Base-by-base conservation (phyloP, 1,140 invertebrate species). In the Nomia melanderi region DNA sequence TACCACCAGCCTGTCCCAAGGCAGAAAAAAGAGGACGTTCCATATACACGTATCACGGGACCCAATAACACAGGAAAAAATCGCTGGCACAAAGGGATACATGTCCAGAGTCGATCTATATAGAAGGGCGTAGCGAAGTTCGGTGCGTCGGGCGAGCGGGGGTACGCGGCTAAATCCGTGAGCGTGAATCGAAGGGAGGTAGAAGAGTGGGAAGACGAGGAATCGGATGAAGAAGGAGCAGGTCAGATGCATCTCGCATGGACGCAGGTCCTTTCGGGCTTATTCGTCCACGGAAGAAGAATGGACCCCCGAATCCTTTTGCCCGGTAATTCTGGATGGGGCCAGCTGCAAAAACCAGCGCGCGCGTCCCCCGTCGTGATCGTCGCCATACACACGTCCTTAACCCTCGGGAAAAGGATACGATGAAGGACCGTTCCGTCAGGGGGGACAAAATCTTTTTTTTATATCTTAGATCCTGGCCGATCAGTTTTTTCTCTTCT, bases 261-360 rank as follows among this genome's bases (percentile, higher is more conserved):
- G 86, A 87, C 84, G 87, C 91, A 91, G 89, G 90, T 91, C 88
- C 87, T 91, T 91, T 91, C 84, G 90, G 88, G 88, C 88, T 89
- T 88, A 89, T 89, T 91, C 90, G 89, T 84, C 89, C 90, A 91
- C 84, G 82, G 54, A 84, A 88, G 77, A 90, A 91, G 87, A 90
- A 90, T 88, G 86, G 85, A 85, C 85, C 88, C 80, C 83, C 59
- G 89, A 91, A 91, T 90, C 90, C 90, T 92, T 92, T 90, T 83
- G 78, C 88, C 87, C 66, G 57, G 80, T 84, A 84, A 85, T 80
- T 83, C 82, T 84, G 87, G 82, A 79, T 79, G 66, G 78, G 81
- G 79, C 89, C 91, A 91, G 91, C 91, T 92, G 91, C 91, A 91
- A 91, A 92, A 92, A 91, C 88, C 69, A 23, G 36, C 86, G n/a